Base-by-base conservation (phyloP, 30 jellyfish, hydroid and myxozoan genomes). In the Mastigias papua region DNA sequence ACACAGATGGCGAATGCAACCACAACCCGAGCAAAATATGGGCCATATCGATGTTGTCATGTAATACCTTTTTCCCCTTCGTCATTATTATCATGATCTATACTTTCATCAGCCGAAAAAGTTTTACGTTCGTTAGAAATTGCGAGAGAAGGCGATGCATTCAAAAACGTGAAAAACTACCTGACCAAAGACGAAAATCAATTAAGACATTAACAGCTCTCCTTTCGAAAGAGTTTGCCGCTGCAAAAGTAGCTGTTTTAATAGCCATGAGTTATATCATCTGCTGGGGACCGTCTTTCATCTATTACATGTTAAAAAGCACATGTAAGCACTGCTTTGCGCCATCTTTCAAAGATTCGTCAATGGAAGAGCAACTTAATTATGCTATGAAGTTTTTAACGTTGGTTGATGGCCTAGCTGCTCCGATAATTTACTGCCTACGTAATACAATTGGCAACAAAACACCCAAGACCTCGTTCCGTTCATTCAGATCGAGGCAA, bases 211-310 rank as follows among this genome's bases (percentile, higher is more conserved):
- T 84, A 69, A 48, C 78, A 9, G 51, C 49, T 34, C n/a, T 75
- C 48, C 48, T 75, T 7, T 8, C 68, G 10, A 48, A 69, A 22
- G 93, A 84, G 29, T 30, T 84, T 16, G 87, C 82, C 19, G 82
- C 87, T 1, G 92, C 97, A 25, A 73, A 86, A 67, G 57, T 95
- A 34, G 89, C 99, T 26, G 58, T 90, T 4, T 34, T 89, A 19
- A 80, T 95, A 16, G 73, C 91, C 67, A 26, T 82, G 23, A 64
- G 97, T 34, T 95, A 84, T 73, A 90, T 78, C 0, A 57, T 95
- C 25, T 95, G 97, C 80, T 95, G 99, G 99, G 97, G 98, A 32
- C 99, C 99, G 1, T 95, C 99, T 1, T 72, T 90, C 15, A 65
- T 90, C 49, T 95, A 95, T 50, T 95, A 90, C 48, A 66, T 96